Evolutionary conservation across 2,113 vertebrate genomes (phyloP).

Genomic region (Phoxinus phoxinus): DNA sequence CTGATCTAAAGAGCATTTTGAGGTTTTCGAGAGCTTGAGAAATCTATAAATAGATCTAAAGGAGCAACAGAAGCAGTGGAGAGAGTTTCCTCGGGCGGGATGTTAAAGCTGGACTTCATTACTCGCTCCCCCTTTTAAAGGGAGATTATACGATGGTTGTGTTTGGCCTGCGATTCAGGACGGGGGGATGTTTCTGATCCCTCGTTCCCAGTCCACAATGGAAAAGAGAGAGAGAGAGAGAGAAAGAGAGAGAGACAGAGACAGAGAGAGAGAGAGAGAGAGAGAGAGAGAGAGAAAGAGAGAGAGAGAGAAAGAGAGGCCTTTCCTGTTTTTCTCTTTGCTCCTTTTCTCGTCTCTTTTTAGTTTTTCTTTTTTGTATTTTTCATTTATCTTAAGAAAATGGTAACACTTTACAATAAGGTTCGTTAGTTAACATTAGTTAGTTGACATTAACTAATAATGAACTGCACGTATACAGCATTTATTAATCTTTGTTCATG

Average conservation of each 20-base stretch:
- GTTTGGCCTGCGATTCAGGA: conserved; percentile 17
- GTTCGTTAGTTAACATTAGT: too few relatives aligned
- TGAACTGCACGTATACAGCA: too few relatives aligned
- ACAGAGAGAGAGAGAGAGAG: neutral
- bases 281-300: neutral
- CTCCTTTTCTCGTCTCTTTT: conserved; percentile 61
- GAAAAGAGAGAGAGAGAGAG: neutral
- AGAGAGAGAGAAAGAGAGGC: too few relatives aligned
- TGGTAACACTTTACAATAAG: too few relatives aligned
- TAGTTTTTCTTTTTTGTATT: conserved; percentile 28
- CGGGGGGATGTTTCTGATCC: conserved; percentile 3
- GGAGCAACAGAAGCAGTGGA: neutral
- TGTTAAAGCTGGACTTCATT: conserved; percentile 31
- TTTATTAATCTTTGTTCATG: too few relatives aligned
- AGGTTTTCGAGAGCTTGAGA: neutral
- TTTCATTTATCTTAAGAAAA: conserved; percentile 48
- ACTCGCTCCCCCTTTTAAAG: conserved; percentile 6
- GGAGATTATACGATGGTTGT: conserved; percentile 30
- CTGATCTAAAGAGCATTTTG: neutral
- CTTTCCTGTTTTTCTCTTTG: conserved; percentile 74
- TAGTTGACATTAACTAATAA: too few relatives aligned
- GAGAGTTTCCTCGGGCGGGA: conserved; percentile 1
- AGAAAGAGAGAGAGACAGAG: conserved; percentile 1
- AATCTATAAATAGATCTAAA: conserved; percentile 7
- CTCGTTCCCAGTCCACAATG: neutral